phyloP scores from a whole-genome alignment of 2,888 invertebrate genomes.

The Craniophora ligustri region DNA sequence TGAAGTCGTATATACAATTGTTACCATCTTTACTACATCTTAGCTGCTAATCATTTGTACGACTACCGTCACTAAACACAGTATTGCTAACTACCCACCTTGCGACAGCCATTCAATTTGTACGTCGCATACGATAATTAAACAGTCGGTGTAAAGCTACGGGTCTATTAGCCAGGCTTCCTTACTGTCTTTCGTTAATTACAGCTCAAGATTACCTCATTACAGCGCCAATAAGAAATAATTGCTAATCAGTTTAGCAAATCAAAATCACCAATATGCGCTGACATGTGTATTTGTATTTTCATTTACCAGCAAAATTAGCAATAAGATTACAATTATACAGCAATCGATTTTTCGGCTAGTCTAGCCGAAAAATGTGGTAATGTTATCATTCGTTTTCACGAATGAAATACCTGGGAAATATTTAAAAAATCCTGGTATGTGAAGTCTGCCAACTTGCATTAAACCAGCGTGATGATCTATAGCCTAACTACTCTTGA shows the following conservation, averaged over 20 bases:
- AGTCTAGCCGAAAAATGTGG: no score
- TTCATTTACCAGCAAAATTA: no score
- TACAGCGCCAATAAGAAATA: slow-evolving; percentile 11
- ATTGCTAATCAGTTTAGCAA: not conserved
- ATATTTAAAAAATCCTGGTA: no score
- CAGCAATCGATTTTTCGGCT: no score
- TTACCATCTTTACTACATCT: not conserved
- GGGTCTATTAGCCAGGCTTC: slow-evolving; percentile 38
- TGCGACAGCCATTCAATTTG: slow-evolving; percentile 18
- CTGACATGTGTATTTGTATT: no score
- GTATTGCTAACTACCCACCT: not conserved
- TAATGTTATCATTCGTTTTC: no score
- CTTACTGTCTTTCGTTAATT: slow-evolving; percentile 11
- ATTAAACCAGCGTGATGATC: no score
- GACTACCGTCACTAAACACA: not conserved
- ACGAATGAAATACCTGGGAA: no score
- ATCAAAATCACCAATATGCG: no score
- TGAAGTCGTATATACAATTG: not conserved
- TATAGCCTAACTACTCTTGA: no score
- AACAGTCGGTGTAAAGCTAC: slow-evolving; percentile 18
- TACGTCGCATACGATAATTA: slow-evolving; percentile 17
- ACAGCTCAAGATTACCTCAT: slow-evolving; percentile 16
- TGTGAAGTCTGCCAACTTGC: no score
- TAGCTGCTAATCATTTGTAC: not conserved
- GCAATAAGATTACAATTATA: no score